These are phyloP conservation scores for Lycodopsis pacificus DNA, from an alignment of 2,797 vertebrate genomes.

Conservation along the genomic window DNA sequence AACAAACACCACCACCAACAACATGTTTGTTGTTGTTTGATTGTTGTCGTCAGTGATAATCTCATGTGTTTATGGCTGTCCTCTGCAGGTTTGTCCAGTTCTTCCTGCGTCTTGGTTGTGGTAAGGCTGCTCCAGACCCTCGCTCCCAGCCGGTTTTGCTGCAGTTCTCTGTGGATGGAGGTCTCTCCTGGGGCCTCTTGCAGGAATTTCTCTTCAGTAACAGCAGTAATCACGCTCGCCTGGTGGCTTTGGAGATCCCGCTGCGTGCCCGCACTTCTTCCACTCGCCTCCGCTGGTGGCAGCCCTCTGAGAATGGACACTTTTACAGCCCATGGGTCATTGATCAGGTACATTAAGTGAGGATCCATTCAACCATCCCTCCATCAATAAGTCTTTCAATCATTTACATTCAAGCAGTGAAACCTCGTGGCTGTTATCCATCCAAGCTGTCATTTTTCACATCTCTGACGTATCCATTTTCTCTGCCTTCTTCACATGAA, in stretches of 20 bases:
- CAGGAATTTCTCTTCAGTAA: conserved; percentile 99
- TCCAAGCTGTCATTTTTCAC: not conserved
- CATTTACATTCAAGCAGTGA: not conserved
- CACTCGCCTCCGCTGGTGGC: conserved; percentile 97
- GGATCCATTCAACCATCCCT: conserved; percentile 15
- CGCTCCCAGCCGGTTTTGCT: conserved; percentile 96
- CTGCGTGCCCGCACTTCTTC: conserved; percentile 90
- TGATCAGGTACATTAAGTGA: conserved; percentile 89
- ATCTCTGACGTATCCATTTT: not conserved
- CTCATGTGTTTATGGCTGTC: not conserved
- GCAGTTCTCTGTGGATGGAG: conserved; percentile 94
- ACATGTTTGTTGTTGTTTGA: not conserved
- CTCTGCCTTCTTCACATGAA: not conserved
- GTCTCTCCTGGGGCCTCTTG: conserved; percentile 93
- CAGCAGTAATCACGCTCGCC: conserved; percentile 94
- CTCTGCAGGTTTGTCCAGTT: conserved; percentile 95
- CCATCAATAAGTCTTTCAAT: not conserved
- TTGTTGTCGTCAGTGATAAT: not conserved
- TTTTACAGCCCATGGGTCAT: conserved; percentile 99
- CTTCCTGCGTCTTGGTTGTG: conserved; percentile 96
- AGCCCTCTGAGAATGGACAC: conserved; percentile 95
- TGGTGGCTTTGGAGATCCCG: conserved; percentile 95
- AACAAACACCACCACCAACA: not conserved
- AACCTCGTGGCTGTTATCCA: not conserved
- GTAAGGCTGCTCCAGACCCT: conserved; percentile 95